Evolutionary conservation across 2,797 vertebrate species (phyloP), one percentile per base, ranked within the genome.

Genomic region (Aldrovandia affinis): DNA sequence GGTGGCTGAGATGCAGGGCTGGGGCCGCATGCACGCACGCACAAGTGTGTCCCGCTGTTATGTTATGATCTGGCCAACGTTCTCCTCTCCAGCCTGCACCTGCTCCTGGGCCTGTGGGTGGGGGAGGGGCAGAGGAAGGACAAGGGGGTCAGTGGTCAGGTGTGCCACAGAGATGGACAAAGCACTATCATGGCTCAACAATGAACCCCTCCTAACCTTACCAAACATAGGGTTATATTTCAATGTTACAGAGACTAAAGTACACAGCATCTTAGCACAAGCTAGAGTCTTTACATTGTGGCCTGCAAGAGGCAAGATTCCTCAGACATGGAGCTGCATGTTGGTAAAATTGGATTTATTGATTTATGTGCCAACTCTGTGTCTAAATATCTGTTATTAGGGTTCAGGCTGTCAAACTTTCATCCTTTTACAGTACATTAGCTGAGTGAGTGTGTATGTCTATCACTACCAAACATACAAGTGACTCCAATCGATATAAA

Each of bases 51-150:
- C 84, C 87, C 79, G 86, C 30, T 80, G 93, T 94, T 95, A 95
- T 85, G 95, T 95, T 84, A 95, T 96, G 91, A 96, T 95, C 90
- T 96, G 95, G 91, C 93, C 95, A 92, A 96, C 95, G 15, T 93
- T 92, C 89, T 96, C 96, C 85, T 96, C 95, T 9, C 91, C 94
- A 85, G 86, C 87, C 89, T 96, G 95, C 84, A 87, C 80, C 81
- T 95, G 93, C 90, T 96, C 95, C 93, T 96, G 79, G 0, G 89
- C 75, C 87, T 2, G n/a, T 0, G 47, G 47, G 81, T 55, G 84
- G 25, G n/a, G 57, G 42, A 42, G 73, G 79, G 55, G 77, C 28
- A 75, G 75, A 88, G 2, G 2, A 75, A 80, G 22, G 70, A 78
- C 25, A 55, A 18, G 77, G 42, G 22, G 75, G 57, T 79, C 42